Evolutionary conservation across 1,140 invertebrate genomes (phyloP).

Genomic region (Hirudo medicinalis): DNA sequence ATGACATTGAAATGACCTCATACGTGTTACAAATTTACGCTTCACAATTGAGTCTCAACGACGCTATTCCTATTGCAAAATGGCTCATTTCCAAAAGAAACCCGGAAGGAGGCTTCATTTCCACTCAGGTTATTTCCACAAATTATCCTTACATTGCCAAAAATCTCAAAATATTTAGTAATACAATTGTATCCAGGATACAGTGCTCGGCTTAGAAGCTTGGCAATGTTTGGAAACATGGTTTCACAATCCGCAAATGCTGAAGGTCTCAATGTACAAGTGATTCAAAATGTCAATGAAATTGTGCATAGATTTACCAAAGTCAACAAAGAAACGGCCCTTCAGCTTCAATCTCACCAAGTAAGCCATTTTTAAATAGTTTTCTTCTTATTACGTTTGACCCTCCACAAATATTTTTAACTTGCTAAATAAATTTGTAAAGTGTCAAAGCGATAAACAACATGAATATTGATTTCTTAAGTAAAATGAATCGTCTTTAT

Average conservation of each 20-base stretch:
- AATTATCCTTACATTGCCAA: background rate
- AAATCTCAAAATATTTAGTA: background rate
- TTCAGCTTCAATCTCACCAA: background rate
- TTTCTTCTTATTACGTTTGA: too few relatives aligned
- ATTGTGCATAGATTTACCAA: background rate
- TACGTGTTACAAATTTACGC: constrained; percentile 60
- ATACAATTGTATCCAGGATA: background rate
- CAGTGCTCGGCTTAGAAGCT: constrained; percentile 6
- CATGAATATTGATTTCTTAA: too few relatives aligned
- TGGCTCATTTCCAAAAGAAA: constrained; percentile 73
- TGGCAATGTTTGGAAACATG: background rate
- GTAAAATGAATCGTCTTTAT: too few relatives aligned
- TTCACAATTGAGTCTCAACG: constrained; percentile 29
- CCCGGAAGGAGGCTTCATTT: constrained; percentile 64
- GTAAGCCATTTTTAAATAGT: background rate
- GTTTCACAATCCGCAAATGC: background rate
- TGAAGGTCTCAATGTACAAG: background rate
- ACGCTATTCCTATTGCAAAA: constrained; percentile 61
- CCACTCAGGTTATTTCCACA: constrained; percentile 44
- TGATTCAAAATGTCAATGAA: background rate
- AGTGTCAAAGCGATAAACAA: too few relatives aligned
- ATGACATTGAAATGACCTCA: constrained; percentile 74
- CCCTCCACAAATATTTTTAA: too few relatives aligned
- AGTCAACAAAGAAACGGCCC: constrained; percentile 1
- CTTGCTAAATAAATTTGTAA: too few relatives aligned